Evolutionary conservation across 2,797 vertebrate species (phyloP), one percentile per base, ranked within the genome.

Genomic region (Chaetophractus vellerosus): DNA sequence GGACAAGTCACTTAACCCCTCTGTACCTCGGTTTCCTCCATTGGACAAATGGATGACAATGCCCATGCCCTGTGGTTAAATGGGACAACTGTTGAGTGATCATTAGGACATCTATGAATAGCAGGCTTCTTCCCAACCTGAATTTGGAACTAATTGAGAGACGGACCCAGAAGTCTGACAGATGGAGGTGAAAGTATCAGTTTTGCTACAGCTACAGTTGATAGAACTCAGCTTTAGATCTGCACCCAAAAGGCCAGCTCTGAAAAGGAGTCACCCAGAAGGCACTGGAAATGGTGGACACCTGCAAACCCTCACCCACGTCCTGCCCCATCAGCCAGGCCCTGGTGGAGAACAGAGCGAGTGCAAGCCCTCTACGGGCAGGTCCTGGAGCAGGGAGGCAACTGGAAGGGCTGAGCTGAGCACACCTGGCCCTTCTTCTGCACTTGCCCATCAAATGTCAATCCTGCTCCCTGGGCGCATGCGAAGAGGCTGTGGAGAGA

Each of bases 31-130:
- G 24, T 28, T n/a, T 68, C 52, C 23, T 64, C 52, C 5, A 11
- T 19, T 63, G 63, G 85, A 38, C 33, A 76, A 41, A 15, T n/a
- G 38, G 15, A 15, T 10, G 38, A 7, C 2, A 12, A 26, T 41
- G 11, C 45, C 1, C 23, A 0, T 0, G 0, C 61, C 14, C 14
- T 72, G 3, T 6, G 41, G 19, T 52, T 50, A 24, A 12, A 5
- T 4, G 1, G 33, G 21, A 0, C 16, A 11, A 1, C 23, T 15
- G 16, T 36, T 41, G 48, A 85, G 23, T 55, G 21, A n/a, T 50
- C 14, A 9, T 9, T 33, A 2, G 69, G 52, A 36, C 24, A 14
- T 52, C 63, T 55, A 0, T 61, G n/a, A 50, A 41, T 6, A 48
- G 16, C 21, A n/a, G 59, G 19, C 5, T 26, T 36, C 31, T 55